Conservation (phyloP, 2,888 invertebrate genomes). For the Idaea aversata region DNA sequence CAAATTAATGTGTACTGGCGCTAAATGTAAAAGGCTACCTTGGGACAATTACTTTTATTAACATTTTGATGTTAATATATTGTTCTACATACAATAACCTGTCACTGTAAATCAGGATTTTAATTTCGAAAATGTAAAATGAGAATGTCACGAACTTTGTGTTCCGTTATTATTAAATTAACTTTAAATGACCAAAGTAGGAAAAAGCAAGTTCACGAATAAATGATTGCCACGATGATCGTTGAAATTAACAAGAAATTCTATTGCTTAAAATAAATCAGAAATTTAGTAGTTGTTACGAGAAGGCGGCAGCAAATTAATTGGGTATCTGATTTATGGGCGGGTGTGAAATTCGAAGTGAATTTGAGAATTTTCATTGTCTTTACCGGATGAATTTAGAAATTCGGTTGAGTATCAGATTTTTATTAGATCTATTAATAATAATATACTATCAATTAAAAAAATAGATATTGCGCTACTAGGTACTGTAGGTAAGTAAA, state of each 20-base stretch:
- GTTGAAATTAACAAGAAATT: not conserved
- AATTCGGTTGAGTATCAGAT: not conserved
- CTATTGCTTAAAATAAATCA: constrained; percentile 26
- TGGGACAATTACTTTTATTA: constrained; percentile 6
- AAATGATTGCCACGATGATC: constrained; percentile 1
- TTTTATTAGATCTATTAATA: not conserved
- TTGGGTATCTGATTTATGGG: constrained; percentile 44
- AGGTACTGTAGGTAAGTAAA: too few species aligned
- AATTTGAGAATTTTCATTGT: constrained; percentile 6
- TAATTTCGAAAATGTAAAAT: not conserved
- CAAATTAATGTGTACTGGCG: constrained; percentile 15
- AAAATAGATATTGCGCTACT: too few species aligned
- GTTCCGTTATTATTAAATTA: constrained; percentile 1
- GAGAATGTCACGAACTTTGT: not conserved
- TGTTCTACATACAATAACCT: not conserved
- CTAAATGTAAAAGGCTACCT: constrained; percentile 10
- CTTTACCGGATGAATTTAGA: constrained; percentile 12
- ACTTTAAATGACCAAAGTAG: not conserved
- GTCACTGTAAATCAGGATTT: not conserved
- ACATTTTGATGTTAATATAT: constrained; percentile 5
- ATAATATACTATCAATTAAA: too few species aligned
- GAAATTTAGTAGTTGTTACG: constrained; percentile 39
- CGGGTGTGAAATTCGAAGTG: constrained; percentile 11
- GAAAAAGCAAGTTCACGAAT: not conserved
- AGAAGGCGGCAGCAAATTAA: constrained; percentile 45